Percentiles rank a stretch among this genome's conserved stretches.
phyloP scores from a whole-genome alignment of 2,888 invertebrate species.

The Rosalia funebris region DNA sequence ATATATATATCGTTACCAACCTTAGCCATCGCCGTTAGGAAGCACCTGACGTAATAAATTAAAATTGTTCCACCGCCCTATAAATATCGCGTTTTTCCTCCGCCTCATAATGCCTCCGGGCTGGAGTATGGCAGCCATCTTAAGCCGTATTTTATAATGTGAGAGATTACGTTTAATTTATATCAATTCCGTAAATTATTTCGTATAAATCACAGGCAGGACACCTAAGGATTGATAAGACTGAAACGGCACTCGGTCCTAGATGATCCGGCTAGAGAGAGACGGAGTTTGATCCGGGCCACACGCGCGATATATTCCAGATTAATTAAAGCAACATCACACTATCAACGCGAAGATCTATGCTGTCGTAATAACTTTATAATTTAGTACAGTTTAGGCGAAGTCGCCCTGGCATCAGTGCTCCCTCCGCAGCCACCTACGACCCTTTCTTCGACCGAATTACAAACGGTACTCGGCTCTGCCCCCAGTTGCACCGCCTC shows the following conservation, averaged over 20 bases:
- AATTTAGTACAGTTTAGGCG: slow-evolving; percentile 65
- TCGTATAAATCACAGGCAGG: slow-evolving; percentile 39
- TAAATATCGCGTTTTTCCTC: slow-evolving; percentile 8
- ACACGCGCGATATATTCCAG: slow-evolving; percentile 64
- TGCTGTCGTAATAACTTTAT: slow-evolving; percentile 67
- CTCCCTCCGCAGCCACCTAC: slow-evolving; percentile 38
- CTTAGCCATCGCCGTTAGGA: background rate
- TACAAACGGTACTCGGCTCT: slow-evolving; percentile 54
- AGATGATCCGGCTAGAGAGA: slow-evolving; percentile 28
- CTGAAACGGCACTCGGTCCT: slow-evolving; percentile 31
- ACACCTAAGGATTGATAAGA: slow-evolving; percentile 45
- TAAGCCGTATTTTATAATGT: slow-evolving; percentile 14
- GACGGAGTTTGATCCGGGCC: slow-evolving; percentile 42
- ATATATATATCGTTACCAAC: background rate
- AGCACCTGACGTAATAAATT: background rate
- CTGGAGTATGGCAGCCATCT: slow-evolving; percentile 13
- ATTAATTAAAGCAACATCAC: slow-evolving; percentile 66
- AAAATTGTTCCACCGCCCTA: background rate
- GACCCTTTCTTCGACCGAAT: slow-evolving; percentile 56
- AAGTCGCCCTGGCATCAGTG: slow-evolving; percentile 40
- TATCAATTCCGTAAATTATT: slow-evolving; percentile 30
- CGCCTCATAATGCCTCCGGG: background rate
- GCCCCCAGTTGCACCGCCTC: slow-evolving; percentile 42
- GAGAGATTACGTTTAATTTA: slow-evolving; percentile 34
- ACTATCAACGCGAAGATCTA: slow-evolving; percentile 65